These are phyloP conservation scores for Phaethon lepturus DNA, from an alignment of 2,113 vertebrate genomes.

Conservation along the genomic window DNA sequence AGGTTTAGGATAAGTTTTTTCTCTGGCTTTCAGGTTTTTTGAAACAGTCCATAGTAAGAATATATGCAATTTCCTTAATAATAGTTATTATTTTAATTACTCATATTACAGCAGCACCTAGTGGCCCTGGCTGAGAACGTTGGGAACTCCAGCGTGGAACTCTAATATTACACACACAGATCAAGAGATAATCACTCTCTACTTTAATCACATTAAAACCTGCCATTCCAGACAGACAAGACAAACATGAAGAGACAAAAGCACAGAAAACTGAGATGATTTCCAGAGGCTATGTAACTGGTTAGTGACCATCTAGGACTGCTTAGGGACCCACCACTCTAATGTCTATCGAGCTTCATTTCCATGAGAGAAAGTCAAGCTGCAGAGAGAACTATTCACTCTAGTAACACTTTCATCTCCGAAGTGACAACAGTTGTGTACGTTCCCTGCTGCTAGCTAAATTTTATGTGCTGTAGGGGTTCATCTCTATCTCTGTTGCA, in stretches of 20 bases:
- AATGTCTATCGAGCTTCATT: not conserved
- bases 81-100: conserved; percentile 48
- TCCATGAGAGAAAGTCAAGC: not conserved
- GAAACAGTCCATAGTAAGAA: not conserved
- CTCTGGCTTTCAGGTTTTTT: not conserved
- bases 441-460: not conserved
- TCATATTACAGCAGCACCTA: conserved; percentile 65
- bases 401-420: not conserved
- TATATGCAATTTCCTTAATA: not conserved
- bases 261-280: not conserved
- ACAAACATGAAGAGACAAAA: not conserved
- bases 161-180: conserved; percentile 12
- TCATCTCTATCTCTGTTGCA: not conserved
- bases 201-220: conserved; percentile 8
- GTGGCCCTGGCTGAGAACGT: not conserved
- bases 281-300: not conserved
- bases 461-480: not conserved
- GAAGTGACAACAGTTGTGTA: not conserved
- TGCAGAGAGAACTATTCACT: not conserved
- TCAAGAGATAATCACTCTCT: not conserved
- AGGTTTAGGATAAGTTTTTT: not conserved
- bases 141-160: not conserved
- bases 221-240: conserved; percentile 7
- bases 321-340: not conserved
- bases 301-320: not conserved